Conservation (phyloP, 2,113 vertebrate species). For the Chlorodrepanis virens region DNA sequence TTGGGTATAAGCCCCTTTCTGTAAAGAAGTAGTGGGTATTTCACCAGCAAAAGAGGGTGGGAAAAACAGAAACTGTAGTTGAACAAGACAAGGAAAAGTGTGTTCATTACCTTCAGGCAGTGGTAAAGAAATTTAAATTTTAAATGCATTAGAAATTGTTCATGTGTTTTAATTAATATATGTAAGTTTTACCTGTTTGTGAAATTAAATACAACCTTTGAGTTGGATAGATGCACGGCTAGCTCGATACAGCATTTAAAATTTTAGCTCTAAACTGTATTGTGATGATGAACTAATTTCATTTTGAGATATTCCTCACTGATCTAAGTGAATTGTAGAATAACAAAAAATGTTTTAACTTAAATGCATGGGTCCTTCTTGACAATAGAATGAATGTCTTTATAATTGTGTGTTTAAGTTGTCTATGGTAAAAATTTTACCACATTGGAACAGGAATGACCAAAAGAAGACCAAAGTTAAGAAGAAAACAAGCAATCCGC, state of each 20-base stretch:
- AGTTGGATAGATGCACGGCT: not conserved
- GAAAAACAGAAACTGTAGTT: not conserved
- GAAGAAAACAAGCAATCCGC: slow-evolving; percentile 99
- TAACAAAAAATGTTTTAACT: not conserved
- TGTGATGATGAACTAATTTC: not conserved
- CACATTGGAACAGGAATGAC: slow-evolving; percentile 87
- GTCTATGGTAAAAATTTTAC: slow-evolving; percentile 78
- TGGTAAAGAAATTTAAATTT: not conserved
- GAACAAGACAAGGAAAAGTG: not conserved
- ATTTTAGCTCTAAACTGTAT: not conserved
- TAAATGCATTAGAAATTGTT: not conserved
- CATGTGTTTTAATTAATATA: not conserved
- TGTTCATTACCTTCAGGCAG: not conserved
- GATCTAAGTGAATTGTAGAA: not conserved
- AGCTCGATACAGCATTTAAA: not conserved
- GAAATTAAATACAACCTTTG: not conserved
- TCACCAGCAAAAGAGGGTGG: not conserved
- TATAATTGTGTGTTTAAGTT: slow-evolving; percentile 77
- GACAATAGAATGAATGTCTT: slow-evolving; percentile 70
- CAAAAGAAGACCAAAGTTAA: slow-evolving; percentile 99
- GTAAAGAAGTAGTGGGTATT: not conserved
- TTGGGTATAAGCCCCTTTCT: not conserved
- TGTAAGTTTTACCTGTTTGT: not conserved
- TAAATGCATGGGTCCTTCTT: slow-evolving; percentile 39
- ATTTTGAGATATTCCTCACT: not conserved